Evolutionary conservation across 2,888 invertebrate species (phyloP).

Genomic region (Agriopis leucophaearia): DNA sequence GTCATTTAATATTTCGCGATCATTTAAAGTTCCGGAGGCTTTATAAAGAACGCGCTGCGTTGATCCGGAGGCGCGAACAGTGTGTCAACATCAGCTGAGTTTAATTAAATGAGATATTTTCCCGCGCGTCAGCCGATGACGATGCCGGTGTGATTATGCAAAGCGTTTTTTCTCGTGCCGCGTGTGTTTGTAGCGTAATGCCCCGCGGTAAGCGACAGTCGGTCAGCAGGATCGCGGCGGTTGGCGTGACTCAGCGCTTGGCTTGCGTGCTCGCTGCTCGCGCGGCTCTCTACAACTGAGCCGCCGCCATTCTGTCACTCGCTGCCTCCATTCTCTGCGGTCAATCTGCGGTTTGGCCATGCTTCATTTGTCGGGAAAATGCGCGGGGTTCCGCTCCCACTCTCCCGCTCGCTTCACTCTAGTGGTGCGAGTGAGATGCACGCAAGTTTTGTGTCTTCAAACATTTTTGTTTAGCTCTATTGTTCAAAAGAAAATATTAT

Average conservation of each 20-base stretch:
- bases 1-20: conserved; percentile 61
- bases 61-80: conserved; percentile 35
- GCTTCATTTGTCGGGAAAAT: conserved; percentile 87
- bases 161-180: conserved; percentile 47
- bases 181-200: conserved; percentile 54
- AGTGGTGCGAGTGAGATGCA: conserved; percentile 66
- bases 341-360: conserved; percentile 87
- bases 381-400: conserved; percentile 69
- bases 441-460: conserved; percentile 80
- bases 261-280: conserved; percentile 76
- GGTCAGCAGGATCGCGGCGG: conserved; percentile 23
- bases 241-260: conserved; percentile 58
- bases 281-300: conserved; percentile 81
- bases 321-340: conserved; percentile 86
- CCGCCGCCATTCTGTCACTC: conserved; percentile 85
- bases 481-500: conserved; percentile 80
- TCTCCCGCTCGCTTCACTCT: conserved; percentile 52
- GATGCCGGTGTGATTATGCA: conserved; percentile 41
- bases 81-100: conserved; percentile 78
- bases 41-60: conserved; percentile 21
- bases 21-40: conserved; percentile 64
- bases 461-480: conserved; percentile 83
- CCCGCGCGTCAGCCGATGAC: conserved; percentile 62
- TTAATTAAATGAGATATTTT: conserved; percentile 66
- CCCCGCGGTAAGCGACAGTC: conserved; percentile 36